Base-by-base conservation (phyloP, 2,113 vertebrate species). In the Chlamydotis undulata region DNA sequence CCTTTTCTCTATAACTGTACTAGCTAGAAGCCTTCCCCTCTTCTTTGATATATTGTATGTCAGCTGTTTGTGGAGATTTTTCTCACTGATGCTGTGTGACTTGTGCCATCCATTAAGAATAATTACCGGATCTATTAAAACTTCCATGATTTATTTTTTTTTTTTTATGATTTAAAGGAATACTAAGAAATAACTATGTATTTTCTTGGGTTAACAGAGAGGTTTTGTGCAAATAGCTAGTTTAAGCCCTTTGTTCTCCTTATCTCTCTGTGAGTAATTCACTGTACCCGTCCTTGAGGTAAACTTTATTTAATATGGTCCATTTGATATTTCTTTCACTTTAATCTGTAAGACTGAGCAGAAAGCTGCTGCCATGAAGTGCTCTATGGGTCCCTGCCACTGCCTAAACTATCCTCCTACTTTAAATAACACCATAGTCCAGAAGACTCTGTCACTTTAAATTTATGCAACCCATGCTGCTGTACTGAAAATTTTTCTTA, bases 401-500 rank as follows among this genome's bases (percentile, higher is more conserved):
- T 17, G 28, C 24, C 1, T 25, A 57, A 23, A 85, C 55, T 65
- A 53, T 80, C 77, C 29, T 74, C 52, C 52, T 45, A 35, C 64
- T 94, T 95, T 82, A 87, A 85, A 71, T 87, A 85, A 53, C 57
- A 69, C 53, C 50, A 10, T 24, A 65, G 31, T 73, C 87, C 57
- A 76, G 65, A 89, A 90, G 49, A 74, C 69, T 70, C 47, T 77
- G 86, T 94, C 90, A 86, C 28, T 88, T 93, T 83, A 90, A 47
- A 96, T 96, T 94, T 95, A 86, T 94, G 85, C 87, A 94, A n/a
- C 45, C 41, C 41, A 7, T 65, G 37, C 71, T 71, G 68, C 76
- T 86, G 60, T 70, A 35, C 29, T 88, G 67, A 70, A 59, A 92
- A 92, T 71, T 94, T 95, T 94, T 92, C 79, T 73, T 87, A 61